These are phyloP conservation scores for Eupsittula cactorum DNA, from an alignment of 2,113 vertebrate genomes.

Conservation along the genomic window DNA sequence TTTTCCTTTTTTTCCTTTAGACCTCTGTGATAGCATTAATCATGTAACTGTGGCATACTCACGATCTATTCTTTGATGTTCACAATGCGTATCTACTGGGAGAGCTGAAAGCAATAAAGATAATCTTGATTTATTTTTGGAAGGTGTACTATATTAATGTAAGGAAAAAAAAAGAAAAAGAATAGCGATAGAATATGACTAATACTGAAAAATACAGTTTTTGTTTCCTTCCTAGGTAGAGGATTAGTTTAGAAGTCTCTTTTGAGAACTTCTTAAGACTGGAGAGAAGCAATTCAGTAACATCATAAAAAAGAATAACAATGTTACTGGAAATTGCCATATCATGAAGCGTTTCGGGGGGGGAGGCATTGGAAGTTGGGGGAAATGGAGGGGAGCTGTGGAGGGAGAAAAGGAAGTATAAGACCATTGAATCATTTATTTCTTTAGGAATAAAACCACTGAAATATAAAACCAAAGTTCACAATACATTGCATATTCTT, in stretches of 20 bases:
- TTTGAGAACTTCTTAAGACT: not conserved
- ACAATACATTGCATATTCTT: not conserved
- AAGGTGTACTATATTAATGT: not conserved
- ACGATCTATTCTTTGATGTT: conserved; percentile 30
- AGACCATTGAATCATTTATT: not conserved
- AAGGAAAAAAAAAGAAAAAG: not conserved
- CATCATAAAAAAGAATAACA: not conserved
- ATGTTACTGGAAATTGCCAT: not conserved
- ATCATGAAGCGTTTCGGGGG: not conserved
- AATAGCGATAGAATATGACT: not conserved
- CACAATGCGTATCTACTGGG: not conserved
- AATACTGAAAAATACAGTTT: not conserved
- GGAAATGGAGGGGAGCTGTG: too few species aligned
- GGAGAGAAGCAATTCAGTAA: not conserved
- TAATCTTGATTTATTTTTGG: conserved; percentile 35
- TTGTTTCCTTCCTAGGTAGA: not conserved
- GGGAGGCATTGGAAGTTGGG: too few species aligned
- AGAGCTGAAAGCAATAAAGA: conserved; percentile 15
- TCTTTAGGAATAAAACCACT: not conserved
- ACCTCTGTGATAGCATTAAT: conserved; percentile 21
- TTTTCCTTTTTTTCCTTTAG: not conserved
- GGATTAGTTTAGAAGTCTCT: not conserved
- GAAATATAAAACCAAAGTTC: not conserved
- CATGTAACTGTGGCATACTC: conserved; percentile 14
- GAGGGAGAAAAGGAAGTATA: not conserved